These are phyloP conservation scores for Silurus glanis DNA, from an alignment of 2,113 vertebrate genomes.

Conservation along the genomic window DNA sequence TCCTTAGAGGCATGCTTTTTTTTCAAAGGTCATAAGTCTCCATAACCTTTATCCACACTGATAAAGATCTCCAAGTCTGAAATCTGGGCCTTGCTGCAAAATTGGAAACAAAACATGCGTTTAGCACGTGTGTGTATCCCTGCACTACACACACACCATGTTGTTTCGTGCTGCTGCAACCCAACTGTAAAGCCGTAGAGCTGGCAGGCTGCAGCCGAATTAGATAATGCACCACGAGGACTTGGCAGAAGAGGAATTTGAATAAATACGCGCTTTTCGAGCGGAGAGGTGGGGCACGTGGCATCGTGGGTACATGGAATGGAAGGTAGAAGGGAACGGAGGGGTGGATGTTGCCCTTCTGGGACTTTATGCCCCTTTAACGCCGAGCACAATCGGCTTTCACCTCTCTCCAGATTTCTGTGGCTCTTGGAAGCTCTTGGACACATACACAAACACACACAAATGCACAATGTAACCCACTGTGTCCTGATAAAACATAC, in stretches of 20 bases:
- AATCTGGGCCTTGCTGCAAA: constrained; percentile 45
- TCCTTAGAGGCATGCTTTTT: constrained; percentile 35
- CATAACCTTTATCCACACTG: constrained; percentile 66
- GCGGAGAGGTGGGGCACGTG: constrained; percentile 23
- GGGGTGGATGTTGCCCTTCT: neutral
- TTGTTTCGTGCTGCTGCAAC: neutral
- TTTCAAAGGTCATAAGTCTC: constrained; percentile 51
- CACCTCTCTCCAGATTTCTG: neutral
- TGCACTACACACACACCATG: neutral
- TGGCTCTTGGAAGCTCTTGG: neutral
- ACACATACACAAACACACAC: neutral
- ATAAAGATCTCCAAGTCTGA: constrained; percentile 52
- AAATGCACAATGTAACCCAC: neutral
- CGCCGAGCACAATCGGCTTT: neutral
- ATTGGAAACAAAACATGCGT: constrained; percentile 36
- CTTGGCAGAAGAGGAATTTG: constrained; percentile 50
- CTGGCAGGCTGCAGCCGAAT: constrained; percentile 36
- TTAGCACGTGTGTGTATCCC: constrained; percentile 42
- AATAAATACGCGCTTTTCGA: constrained; percentile 57
- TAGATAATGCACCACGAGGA: constrained; percentile 52
- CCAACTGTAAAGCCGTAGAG: constrained; percentile 10
- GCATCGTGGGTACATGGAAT: neutral
- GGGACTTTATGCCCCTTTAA: constrained; percentile 2
- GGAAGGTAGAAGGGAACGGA: no score
- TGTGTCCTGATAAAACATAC: neutral